These are phyloP conservation scores for Atta texana DNA, from an alignment of 1,140 invertebrate genomes.

Conservation along the genomic window DNA sequence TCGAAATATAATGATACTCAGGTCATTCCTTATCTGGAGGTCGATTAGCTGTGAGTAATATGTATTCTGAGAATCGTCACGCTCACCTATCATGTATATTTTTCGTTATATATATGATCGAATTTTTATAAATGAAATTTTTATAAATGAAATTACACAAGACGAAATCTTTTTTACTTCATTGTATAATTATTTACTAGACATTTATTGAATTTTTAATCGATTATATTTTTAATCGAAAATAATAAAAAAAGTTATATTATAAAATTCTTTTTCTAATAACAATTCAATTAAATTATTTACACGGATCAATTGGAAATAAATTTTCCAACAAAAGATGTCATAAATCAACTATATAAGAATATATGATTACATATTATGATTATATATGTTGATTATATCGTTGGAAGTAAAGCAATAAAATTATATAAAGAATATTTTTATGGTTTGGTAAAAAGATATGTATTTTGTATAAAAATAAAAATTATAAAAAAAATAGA, in stretches of 20 bases:
- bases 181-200: not conserved
- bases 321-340: not conserved
- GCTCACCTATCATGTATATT: not conserved
- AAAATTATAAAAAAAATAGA: not conserved
- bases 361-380: not conserved
- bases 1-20: not conserved
- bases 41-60: slow-evolving; percentile 19
- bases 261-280: not conserved
- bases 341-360: not conserved
- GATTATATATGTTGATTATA: no score
- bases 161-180: not conserved
- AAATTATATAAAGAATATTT: not conserved
- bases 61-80: not conserved
- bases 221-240: not conserved
- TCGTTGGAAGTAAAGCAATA: not conserved
- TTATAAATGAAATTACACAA: not conserved
- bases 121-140: not conserved
- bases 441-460: not conserved
- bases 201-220: slow-evolving; percentile 4
- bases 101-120: not conserved
- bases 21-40: not conserved
- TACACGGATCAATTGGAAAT: not conserved
- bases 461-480: not conserved
- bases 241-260: not conserved
- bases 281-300: not conserved